phyloP scores from a whole-genome alignment of 1,140 invertebrate genomes.

The Drosophila tsacasi region DNA sequence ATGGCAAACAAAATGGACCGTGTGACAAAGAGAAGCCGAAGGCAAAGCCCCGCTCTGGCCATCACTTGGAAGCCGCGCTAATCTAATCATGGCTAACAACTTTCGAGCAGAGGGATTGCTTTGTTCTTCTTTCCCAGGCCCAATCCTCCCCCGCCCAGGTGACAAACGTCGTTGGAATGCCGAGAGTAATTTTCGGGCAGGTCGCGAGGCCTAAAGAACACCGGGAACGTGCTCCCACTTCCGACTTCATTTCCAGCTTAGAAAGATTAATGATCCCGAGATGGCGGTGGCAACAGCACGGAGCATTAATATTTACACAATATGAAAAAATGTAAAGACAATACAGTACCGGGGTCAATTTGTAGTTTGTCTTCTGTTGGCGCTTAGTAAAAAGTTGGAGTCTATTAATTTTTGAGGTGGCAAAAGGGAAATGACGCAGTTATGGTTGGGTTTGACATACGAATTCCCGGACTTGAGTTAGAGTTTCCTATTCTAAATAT shows the following conservation, averaged over 20 bases:
- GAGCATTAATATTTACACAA: constrained; percentile 66
- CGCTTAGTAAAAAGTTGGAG: constrained; percentile 7
- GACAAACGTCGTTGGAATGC: constrained; percentile 33
- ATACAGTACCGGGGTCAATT: constrained; percentile 43
- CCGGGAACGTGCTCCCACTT: constrained; percentile 14
- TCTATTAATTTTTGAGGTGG: constrained; percentile 3
- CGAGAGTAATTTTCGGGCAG: constrained; percentile 42
- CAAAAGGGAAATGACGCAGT: not conserved
- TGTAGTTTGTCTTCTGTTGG: constrained; percentile 59
- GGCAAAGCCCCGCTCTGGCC: constrained; percentile 22
- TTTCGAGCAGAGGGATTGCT: constrained; percentile 21
- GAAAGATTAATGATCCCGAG: constrained; percentile 73
- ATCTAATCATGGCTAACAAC: constrained; percentile 71
- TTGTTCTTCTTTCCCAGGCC: constrained; percentile 14
- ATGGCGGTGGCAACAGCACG: constrained; percentile 42
- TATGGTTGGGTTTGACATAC: not conserved
- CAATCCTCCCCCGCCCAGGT: constrained; percentile 16
- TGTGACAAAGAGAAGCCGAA: constrained; percentile 51
- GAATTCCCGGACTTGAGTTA: too few species aligned
- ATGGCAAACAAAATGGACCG: constrained; percentile 73
- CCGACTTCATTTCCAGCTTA: constrained; percentile 28
- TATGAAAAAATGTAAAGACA: constrained; percentile 58
- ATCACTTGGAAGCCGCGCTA: constrained; percentile 50
- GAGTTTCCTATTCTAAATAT: not conserved
- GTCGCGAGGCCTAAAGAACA: constrained; percentile 35